A percentile compares a stretch with the other conserved stretches of the same genome.
These are phyloP conservation scores for Abrostola tripartita DNA, from an alignment of 2,888 invertebrate species.

Conservation along the genomic window DNA sequence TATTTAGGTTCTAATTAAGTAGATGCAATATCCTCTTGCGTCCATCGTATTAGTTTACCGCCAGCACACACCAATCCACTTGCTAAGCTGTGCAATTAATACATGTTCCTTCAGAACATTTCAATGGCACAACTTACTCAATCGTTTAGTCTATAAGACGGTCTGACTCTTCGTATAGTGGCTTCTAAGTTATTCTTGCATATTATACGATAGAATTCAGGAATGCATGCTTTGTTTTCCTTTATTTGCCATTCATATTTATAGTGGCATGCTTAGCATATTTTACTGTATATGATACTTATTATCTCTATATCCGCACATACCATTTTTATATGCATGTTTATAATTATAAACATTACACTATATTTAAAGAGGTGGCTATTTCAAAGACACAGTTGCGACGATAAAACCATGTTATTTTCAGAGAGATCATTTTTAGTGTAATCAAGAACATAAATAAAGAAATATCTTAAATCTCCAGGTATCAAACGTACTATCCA, in stretches of 20 bases:
- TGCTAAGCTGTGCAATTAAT: constrained; percentile 1
- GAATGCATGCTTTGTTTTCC: not conserved
- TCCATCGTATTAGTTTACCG: not conserved
- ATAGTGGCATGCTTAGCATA: not conserved
- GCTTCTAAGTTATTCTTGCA: not conserved
- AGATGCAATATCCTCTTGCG: not conserved
- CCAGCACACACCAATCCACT: not conserved
- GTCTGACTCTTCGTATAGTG: too few species aligned
- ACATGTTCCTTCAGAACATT: not conserved
- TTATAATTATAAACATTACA: too few species aligned
- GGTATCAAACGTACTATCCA: too few species aligned
- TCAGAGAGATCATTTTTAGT: too few species aligned
- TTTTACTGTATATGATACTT: not conserved
- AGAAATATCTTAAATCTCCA: too few species aligned
- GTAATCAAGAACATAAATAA: too few species aligned
- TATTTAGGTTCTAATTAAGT: not conserved
- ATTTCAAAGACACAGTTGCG: too few species aligned
- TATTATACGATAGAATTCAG: not conserved
- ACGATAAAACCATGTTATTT: not conserved
- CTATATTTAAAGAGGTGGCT: too few species aligned
- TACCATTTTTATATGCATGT: too few species aligned
- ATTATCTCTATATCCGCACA: not conserved
- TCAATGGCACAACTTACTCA: not conserved
- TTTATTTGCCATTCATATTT: not conserved
- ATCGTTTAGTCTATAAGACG: not conserved